Percentiles rank a stretch among this genome's conserved stretches.
Evolutionary conservation across 2,797 vertebrate genomes (phyloP).

Genomic region (Hydrophis major): DNA sequence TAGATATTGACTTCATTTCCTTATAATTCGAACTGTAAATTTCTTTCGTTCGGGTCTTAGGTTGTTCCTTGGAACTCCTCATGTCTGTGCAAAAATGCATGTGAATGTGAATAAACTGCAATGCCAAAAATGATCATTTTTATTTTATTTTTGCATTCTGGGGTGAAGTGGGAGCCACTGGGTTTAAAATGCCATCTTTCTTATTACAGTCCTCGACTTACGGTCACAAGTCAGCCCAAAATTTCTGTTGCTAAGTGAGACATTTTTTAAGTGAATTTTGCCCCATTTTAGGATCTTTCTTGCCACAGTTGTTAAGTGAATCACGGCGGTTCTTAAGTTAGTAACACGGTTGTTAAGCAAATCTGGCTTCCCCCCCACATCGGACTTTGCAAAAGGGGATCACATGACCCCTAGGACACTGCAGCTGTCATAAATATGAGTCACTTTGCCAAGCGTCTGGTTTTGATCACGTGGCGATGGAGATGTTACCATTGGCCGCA

Average conservation of each 20-base stretch:
- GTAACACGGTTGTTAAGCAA: too few species aligned
- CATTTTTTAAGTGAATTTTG: too few species aligned
- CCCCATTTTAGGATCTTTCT: background rate
- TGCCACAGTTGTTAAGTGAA: too few species aligned
- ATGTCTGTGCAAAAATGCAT: slow-evolving; percentile 71
- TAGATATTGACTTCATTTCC: slow-evolving; percentile 54
- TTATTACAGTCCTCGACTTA: background rate
- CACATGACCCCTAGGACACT: too few species aligned
- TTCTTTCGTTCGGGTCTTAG: slow-evolving; percentile 64
- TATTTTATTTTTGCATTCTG: slow-evolving; percentile 32
- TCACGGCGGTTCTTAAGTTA: too few species aligned
- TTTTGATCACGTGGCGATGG: too few species aligned
- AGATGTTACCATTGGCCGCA: too few species aligned
- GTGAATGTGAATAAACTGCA: slow-evolving; percentile 75
- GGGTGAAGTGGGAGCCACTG: slow-evolving; percentile 4
- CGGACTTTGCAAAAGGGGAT: too few species aligned
- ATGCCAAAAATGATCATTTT: slow-evolving; percentile 32
- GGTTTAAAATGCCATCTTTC: background rate
- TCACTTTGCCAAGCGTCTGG: too few species aligned
- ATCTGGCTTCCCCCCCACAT: too few species aligned
- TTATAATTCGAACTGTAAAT: slow-evolving; percentile 48
- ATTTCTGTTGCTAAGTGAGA: background rate
- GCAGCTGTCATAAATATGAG: too few species aligned
- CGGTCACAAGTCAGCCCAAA: background rate
- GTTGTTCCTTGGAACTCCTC: slow-evolving; percentile 58